A percentile compares a stretch with the other conserved stretches of the same genome.
phyloP scores from a whole-genome alignment of 2,888 invertebrate genomes.

The Chydorus sphaericus region DNA sequence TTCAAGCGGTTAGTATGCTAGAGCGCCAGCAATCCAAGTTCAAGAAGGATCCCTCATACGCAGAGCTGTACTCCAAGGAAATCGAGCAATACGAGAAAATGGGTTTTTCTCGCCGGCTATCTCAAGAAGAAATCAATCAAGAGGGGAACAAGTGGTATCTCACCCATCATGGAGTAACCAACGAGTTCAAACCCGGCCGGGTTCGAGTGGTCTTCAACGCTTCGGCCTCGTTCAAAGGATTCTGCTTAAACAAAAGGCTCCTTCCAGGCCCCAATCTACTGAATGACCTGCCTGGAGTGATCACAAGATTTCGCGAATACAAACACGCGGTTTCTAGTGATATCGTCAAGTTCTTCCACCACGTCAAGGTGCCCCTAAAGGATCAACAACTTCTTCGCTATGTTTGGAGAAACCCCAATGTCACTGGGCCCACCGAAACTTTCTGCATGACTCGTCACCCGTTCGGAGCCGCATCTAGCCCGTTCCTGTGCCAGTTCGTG shows the following conservation, averaged over 20 bases:
- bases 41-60: neutral
- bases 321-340: conserved; percentile 12
- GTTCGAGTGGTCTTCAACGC: conserved; percentile 19
- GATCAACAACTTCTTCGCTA: conserved; percentile 17
- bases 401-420: conserved; percentile 17
- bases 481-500: conserved; percentile 12
- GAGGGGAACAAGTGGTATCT: conserved; percentile 16
- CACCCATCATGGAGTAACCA: conserved; percentile 18
- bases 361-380: conserved; percentile 6
- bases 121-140: too few relatives aligned
- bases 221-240: conserved; percentile 14
- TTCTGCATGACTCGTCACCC: conserved; percentile 15
- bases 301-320: conserved; percentile 16
- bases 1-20: neutral
- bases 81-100: conserved; percentile 14
- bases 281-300: conserved; percentile 8
- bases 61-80: neutral
- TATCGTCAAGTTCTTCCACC: conserved; percentile 18
- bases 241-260: conserved; percentile 16
- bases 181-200: conserved; percentile 18
- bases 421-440: neutral
- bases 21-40: conserved; percentile 5
- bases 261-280: conserved; percentile 16
- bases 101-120: too few relatives aligned
- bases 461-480: conserved; percentile 16